Conservation (phyloP, 1,140 invertebrate species). For the Drosophila simulans region DNA sequence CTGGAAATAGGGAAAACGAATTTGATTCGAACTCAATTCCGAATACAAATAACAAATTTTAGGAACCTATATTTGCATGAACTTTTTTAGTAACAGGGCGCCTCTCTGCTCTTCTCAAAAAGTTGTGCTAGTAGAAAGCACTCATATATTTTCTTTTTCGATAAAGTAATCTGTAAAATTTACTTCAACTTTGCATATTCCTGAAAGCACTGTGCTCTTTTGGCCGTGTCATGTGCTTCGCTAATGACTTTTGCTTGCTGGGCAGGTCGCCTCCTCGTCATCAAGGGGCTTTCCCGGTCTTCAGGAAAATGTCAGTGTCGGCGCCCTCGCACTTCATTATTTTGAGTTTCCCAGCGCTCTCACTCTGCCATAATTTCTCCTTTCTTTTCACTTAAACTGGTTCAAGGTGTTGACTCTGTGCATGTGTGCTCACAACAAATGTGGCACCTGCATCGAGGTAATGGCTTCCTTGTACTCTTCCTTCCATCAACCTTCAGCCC, state of each 20-base stretch:
- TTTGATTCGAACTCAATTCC: neutral
- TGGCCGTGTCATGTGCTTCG: conserved; percentile 49
- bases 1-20: neutral
- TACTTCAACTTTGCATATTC: neutral
- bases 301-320: conserved; percentile 45
- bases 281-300: conserved; percentile 20
- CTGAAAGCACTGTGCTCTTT: conserved; percentile 16
- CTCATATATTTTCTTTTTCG: neutral
- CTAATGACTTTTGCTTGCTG: conserved; percentile 78
- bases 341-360: conserved; percentile 63
- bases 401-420: conserved; percentile 80
- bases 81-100: too few species aligned
- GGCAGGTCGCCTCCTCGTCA: conserved; percentile 18
- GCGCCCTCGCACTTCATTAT: conserved; percentile 76
- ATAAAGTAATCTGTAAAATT: neutral
- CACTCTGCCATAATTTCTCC: conserved; percentile 51
- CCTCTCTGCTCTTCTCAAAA: neutral
- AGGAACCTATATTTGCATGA: too few species aligned
- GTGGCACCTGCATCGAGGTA: conserved; percentile 43
- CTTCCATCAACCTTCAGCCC: conserved; percentile 30
- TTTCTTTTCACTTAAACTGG: conserved; percentile 67
- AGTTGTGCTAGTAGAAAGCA: neutral
- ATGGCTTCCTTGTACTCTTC: conserved; percentile 63
- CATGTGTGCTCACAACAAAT: conserved; percentile 37
- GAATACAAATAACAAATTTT: neutral